These are phyloP conservation scores for Notarius quadriscutis DNA, from an alignment of 2,113 vertebrate genomes.

Conservation along the genomic window DNA sequence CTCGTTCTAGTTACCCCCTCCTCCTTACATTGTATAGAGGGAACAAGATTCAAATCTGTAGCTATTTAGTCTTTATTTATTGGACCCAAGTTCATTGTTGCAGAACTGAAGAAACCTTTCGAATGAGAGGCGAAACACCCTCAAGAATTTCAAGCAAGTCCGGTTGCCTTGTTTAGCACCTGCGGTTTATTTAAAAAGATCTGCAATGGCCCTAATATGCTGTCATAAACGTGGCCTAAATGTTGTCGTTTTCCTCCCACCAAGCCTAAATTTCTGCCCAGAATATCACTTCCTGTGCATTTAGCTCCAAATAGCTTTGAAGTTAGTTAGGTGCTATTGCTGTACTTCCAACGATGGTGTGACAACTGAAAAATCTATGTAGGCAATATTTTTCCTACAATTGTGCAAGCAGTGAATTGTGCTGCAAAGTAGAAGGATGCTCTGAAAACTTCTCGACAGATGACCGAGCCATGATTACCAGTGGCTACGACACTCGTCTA, in stretches of 20 bases:
- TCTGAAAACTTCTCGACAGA: neutral
- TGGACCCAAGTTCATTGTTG: too few species aligned
- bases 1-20: too few species aligned
- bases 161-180: too few species aligned
- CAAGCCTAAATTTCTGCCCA: neutral
- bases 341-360: neutral
- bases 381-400: neutral
- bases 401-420: neutral
- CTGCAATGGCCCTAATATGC: too few species aligned
- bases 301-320: neutral
- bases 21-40: too few species aligned
- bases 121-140: too few species aligned
- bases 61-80: too few species aligned
- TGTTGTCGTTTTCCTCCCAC: neutral
- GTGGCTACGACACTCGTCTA: neutral
- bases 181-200: too few species aligned
- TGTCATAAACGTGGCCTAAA: neutral
- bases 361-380: neutral
- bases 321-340: neutral
- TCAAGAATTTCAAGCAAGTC: too few species aligned
- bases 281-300: neutral
- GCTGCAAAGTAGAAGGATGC: neutral
- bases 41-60: too few species aligned
- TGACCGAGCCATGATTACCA: too few species aligned
- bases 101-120: too few species aligned